phyloP scores from a whole-genome alignment of 2,888 invertebrate genomes.

The Teinopalpus imperialis region DNA sequence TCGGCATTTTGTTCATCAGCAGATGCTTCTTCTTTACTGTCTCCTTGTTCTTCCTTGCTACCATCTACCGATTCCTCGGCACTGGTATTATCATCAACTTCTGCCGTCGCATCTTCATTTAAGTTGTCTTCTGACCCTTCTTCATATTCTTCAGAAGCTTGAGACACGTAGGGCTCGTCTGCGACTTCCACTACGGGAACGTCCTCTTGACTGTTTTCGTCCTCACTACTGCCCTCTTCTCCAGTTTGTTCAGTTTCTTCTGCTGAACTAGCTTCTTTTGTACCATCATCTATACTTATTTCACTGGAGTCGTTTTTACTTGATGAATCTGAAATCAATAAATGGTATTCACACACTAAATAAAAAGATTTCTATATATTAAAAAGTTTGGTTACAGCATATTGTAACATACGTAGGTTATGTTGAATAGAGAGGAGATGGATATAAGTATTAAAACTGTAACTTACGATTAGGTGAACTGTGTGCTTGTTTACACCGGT shows the following conservation, averaged over 20 bases:
- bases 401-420: too few relatives aligned
- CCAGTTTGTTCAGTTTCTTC: constrained; percentile 58
- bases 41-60: constrained; percentile 51
- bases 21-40: constrained; percentile 62
- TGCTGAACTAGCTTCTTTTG: constrained; percentile 65
- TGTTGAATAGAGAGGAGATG: too few relatives aligned
- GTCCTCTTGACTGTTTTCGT: constrained; percentile 49
- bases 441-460: too few relatives aligned
- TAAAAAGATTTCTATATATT: too few relatives aligned
- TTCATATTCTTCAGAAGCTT: constrained; percentile 72
- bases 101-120: constrained; percentile 53
- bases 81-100: constrained; percentile 51
- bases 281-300: constrained; percentile 68
- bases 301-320: constrained; percentile 79
- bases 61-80: constrained; percentile 49
- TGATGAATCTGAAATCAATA: constrained; percentile 60
- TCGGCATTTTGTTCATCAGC: constrained; percentile 74
- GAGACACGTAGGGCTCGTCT: constrained; percentile 72
- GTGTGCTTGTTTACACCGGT: too few relatives aligned
- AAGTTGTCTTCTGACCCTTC: constrained; percentile 55
- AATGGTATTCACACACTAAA: too few relatives aligned
- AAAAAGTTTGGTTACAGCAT: too few relatives aligned
- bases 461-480: too few relatives aligned
- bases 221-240: constrained; percentile 45
- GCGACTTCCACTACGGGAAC: constrained; percentile 69